Evolutionary conservation across 1,140 invertebrate species (phyloP).

Genomic region (Samia ricini): DNA sequence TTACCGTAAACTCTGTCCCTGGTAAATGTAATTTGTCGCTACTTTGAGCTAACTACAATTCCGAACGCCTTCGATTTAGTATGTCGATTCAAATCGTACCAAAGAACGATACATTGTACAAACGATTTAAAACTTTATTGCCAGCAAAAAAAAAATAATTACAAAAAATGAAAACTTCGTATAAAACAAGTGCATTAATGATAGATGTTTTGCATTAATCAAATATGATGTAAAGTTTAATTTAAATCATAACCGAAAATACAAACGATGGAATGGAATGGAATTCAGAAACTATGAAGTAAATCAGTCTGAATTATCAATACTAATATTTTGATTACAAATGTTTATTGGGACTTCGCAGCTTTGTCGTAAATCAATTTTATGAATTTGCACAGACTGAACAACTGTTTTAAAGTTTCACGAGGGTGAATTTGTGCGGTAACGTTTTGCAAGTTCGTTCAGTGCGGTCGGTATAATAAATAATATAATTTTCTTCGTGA

Average conservation of each 20-base stretch:
- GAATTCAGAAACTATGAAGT: conserved; percentile 3
- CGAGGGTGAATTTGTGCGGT: neutral
- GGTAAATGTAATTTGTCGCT: conserved; percentile 36
- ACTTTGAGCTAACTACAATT: conserved; percentile 19
- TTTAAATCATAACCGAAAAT: neutral
- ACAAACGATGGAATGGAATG: neutral
- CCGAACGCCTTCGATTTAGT: conserved; percentile 28
- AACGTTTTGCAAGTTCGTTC: neutral
- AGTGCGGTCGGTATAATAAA: neutral
- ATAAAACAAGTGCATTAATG: neutral
- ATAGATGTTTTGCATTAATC: neutral
- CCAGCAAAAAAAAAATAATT: neutral
- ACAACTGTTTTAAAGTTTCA: neutral
- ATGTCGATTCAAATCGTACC: conserved; percentile 14
- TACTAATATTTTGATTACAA: conserved; percentile 33
- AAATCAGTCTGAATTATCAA: conserved; percentile 28
- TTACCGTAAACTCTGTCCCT: conserved; percentile 23
- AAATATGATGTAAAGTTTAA: neutral
- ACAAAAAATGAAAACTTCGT: neutral
- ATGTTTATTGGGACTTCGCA: conserved; percentile 16
- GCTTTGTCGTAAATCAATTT: neutral
- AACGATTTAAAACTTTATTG: conserved; percentile 9
- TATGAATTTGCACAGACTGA: conserved; percentile 1
- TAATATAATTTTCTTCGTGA: neutral
- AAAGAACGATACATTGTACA: conserved; percentile 2